Evolutionary conservation across 2,797 vertebrate genomes (phyloP).

Genomic region (Microctenopoma stevenorrisi): DNA sequence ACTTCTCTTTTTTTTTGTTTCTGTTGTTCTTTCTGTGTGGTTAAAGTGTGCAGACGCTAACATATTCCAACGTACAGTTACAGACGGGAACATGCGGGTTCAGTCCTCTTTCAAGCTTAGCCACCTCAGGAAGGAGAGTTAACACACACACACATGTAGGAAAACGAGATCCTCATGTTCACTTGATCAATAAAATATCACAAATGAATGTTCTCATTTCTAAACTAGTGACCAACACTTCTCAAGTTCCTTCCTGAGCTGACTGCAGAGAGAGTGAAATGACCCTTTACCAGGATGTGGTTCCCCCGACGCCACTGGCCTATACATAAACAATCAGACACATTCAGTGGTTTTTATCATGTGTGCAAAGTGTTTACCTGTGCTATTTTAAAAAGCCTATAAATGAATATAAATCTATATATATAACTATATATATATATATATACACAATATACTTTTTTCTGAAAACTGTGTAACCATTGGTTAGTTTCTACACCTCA

Average conservation of each 20-base stretch:
- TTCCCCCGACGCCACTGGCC: slow-evolving; percentile 88
- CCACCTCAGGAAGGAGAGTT: slow-evolving; percentile 73
- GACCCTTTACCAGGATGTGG: slow-evolving; percentile 82
- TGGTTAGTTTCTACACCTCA: slow-evolving; percentile 84
- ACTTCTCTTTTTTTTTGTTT: slow-evolving; percentile 84
- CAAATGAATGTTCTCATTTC: slow-evolving; percentile 68
- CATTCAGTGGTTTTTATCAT: slow-evolving; percentile 99
- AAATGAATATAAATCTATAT: slow-evolving; percentile 89
- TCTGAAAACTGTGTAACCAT: slow-evolving; percentile 94
- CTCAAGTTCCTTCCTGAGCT: slow-evolving; percentile 69
- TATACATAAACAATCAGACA: slow-evolving; percentile 92
- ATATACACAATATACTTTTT: slow-evolving; percentile 84
- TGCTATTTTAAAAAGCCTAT: slow-evolving; percentile 99
- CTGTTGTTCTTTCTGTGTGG: slow-evolving; percentile 94
- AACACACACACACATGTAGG: slow-evolving; percentile 29
- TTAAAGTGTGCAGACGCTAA: slow-evolving; percentile 90
- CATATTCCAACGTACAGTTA: slow-evolving; percentile 86
- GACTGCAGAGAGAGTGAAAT: slow-evolving; percentile 88
- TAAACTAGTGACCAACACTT: slow-evolving; percentile 46
- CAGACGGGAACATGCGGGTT: slow-evolving; percentile 57
- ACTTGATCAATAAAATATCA: slow-evolving; percentile 53
- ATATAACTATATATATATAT: slow-evolving; percentile 86
- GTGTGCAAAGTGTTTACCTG: slow-evolving; percentile 99
- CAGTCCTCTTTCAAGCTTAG: slow-evolving; percentile 61
- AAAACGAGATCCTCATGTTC: slow-evolving; percentile 26